A percentile compares a stretch with the other conserved stretches of the same genome.
These are phyloP conservation scores for Plebejus argus DNA, from an alignment of 2,888 invertebrate genomes.

Conservation along the genomic window DNA sequence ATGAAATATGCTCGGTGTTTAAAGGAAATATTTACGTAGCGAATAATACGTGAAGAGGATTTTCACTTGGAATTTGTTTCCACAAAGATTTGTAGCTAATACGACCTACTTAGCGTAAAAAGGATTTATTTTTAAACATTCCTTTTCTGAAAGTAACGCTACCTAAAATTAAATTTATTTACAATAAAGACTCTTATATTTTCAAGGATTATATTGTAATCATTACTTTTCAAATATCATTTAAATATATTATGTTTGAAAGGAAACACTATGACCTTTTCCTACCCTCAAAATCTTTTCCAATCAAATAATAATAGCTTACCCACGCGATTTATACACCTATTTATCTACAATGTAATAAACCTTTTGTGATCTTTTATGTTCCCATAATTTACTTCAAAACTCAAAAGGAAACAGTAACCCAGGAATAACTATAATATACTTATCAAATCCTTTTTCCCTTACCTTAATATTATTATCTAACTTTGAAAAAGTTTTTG, in stretches of 20 bases:
- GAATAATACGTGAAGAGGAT: slow-evolving; percentile 2
- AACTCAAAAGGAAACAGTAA: not conserved
- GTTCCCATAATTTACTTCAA: not conserved
- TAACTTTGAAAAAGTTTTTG: slow-evolving; percentile 22
- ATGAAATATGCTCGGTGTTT: slow-evolving; percentile 12
- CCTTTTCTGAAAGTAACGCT: not conserved
- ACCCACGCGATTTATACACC: not conserved
- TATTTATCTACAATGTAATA: not conserved
- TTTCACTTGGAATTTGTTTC: not conserved
- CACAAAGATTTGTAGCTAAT: slow-evolving; percentile 1
- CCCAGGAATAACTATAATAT: not conserved
- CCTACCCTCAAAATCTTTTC: not conserved
- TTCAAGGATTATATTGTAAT: not conserved
- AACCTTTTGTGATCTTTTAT: not conserved
- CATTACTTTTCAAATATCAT: no score
- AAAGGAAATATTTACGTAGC: not conserved
- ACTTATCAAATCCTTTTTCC: slow-evolving; percentile 20
- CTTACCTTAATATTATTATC: slow-evolving; percentile 18
- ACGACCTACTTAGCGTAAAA: not conserved
- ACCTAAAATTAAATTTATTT: not conserved
- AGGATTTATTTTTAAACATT: not conserved
- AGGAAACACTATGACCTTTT: not conserved
- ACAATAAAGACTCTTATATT: no score
- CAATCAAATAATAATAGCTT: not conserved
- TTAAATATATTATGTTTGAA: no score